Base-by-base conservation (phyloP, 2,113 vertebrate species). In the Eudyptes chrysolophus region DNA sequence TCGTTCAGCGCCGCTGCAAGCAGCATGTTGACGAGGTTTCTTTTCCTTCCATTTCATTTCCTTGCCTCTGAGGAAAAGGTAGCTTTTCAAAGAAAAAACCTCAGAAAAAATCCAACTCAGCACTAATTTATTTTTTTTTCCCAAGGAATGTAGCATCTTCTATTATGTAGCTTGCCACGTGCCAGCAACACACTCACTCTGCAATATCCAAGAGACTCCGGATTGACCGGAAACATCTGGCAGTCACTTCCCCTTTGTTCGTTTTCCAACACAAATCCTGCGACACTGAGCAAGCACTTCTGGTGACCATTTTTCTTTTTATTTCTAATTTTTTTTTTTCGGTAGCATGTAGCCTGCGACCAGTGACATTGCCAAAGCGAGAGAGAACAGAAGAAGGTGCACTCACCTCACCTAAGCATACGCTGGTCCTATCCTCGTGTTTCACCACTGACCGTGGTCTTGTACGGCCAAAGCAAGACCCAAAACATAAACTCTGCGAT, bases 81-180 rank as follows among this genome's bases (percentile, higher is more conserved):
- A 58, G 80, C 81, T 74, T 77, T 78, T 72, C 91, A 72, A 48
- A 42, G 51, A 68, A 68, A 46, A 69, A 34, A 65, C 10, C 85
- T 92, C 54, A 4, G 62, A 84, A 32, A 68, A 13, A 66, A 69
- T 24, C 84, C 95, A 55, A 84, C 92, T 94, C 92, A 92, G 97
- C 96, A 90, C 95, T 94, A 25, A 25, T 29, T 40, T 78, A 3
- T 93, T 84, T 71, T 26, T 38, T 29, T 64, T 88, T 76, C n/a
- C 85, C 87, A 66, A 97, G 97, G 97, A 98, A 98, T 98, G 98
- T 98, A 98, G 98, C 98, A 95, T 96, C 97, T 97, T 76, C 93
- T 95, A 70, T 94, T 61, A 97, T 97, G 97, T 98, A 97, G 98
- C 96, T 92, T 92, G 97, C 95, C 97, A 91, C 80, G 88, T 86